Evolutionary conservation across 2,797 vertebrate species (phyloP).

Genomic region (Mustela erminea): DNA sequence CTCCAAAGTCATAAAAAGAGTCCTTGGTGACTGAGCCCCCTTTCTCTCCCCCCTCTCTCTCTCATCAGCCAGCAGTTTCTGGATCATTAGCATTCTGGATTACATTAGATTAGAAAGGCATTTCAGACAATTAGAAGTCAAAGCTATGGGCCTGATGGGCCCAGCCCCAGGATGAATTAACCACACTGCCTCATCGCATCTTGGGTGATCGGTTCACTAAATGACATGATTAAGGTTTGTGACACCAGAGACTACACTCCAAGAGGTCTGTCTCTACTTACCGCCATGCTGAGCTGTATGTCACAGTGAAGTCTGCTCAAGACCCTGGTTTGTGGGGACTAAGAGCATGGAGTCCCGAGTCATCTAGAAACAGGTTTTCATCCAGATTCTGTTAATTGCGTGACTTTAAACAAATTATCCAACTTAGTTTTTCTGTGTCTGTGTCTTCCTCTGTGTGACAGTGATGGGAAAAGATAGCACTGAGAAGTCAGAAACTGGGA

Average conservation of each 20-base stretch:
- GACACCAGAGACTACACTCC: neutral
- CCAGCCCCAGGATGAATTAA: conserved; percentile 45
- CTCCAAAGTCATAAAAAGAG: neutral
- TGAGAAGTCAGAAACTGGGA: neutral
- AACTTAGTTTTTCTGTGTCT: conserved; percentile 27
- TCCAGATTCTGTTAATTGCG: neutral
- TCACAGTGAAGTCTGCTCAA: neutral
- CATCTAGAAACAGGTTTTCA: neutral
- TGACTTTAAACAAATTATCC: neutral
- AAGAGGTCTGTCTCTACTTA: neutral
- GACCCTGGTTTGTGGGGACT: neutral
- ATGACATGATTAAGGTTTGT: neutral
- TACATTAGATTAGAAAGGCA: conserved; percentile 80
- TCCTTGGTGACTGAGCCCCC: too few relatives aligned
- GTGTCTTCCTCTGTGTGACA: neutral
- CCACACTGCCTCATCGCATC: neutral
- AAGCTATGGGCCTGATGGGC: conserved; percentile 60
- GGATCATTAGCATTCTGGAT: conserved; percentile 85
- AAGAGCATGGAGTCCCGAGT: neutral
- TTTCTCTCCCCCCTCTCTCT: too few relatives aligned
- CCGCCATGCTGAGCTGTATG: accelerated
- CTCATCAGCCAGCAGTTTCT: conserved; percentile 68
- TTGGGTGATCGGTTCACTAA: neutral
- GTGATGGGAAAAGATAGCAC: neutral
- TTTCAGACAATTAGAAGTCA: conserved; percentile 81